Evolutionary conservation across 2,113 vertebrate genomes (phyloP).

Genomic region (Mirza zaza): DNA sequence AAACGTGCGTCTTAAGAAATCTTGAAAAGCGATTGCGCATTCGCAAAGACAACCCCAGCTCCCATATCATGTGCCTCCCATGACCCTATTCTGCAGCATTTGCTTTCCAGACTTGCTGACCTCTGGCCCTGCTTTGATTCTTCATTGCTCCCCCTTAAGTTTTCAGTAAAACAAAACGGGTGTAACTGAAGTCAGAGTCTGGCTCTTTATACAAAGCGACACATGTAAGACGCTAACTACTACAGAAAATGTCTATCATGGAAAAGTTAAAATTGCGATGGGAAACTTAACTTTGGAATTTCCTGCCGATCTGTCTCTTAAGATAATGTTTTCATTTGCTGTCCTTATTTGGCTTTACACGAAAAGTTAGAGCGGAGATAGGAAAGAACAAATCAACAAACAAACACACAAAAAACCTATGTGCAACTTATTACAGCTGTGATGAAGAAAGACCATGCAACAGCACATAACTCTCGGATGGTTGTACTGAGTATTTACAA

Average conservation of each 20-base stretch:
- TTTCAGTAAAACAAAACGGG: constrained; percentile 40
- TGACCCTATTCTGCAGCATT: background rate
- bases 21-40: background rate
- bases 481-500: background rate
- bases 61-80: background rate
- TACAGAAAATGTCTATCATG: background rate
- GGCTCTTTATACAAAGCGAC: background rate
- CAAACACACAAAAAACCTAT: background rate
- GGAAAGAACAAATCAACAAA: background rate
- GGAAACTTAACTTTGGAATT: constrained; percentile 42
- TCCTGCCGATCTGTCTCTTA: constrained; percentile 13
- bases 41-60: background rate
- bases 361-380: background rate
- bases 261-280: constrained; percentile 13
- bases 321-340: constrained; percentile 6
- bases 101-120: constrained; percentile 24
- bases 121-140: constrained; percentile 31
- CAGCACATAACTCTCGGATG: background rate
- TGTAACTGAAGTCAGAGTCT: constrained; percentile 44
- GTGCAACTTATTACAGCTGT: background rate
- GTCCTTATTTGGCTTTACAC: constrained; percentile 47
- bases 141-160: background rate
- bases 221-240: background rate
- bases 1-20: background rate
- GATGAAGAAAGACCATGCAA: background rate